phyloP scores from a whole-genome alignment of 2,113 vertebrate species.

The Aspidoscelis tigris region DNA sequence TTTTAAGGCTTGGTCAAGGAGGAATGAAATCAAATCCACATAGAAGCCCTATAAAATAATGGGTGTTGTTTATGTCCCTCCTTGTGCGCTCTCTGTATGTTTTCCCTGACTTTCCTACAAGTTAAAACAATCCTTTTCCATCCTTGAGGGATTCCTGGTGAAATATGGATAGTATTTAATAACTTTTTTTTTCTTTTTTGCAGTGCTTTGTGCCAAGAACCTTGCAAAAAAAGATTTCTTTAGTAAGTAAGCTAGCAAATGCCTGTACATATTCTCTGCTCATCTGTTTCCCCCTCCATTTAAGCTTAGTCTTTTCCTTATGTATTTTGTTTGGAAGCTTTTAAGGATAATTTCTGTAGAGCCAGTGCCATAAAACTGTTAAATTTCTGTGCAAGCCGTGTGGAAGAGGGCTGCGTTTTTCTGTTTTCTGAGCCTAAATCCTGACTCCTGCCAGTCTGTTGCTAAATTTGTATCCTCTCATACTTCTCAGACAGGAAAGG shows the following conservation, averaged over 20 bases:
- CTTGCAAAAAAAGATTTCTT: constrained; percentile 99
- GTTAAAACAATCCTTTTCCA: not conserved
- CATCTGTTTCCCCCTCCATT: constrained; percentile 30
- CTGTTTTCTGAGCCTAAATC: fast-evolving
- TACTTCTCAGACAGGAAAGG: not conserved
- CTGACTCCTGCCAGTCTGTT: not conserved
- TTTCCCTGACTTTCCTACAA: not conserved
- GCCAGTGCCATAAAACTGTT: not conserved
- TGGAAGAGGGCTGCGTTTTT: not conserved
- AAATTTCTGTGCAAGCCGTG: not conserved
- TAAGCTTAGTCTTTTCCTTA: not conserved
- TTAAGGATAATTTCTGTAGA: constrained; percentile 13
- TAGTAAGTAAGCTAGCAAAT: constrained; percentile 83
- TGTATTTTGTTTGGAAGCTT: not conserved
- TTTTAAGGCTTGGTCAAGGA: not conserved
- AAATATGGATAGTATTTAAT: constrained; percentile 25
- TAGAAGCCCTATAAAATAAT: not conserved
- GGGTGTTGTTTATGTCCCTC: not conserved
- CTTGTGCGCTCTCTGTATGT: not conserved
- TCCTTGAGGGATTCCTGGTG: not conserved
- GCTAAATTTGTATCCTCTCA: not conserved
- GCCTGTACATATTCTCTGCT: constrained; percentile 30
- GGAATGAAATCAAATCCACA: no score
- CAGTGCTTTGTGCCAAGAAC: constrained; percentile 99
- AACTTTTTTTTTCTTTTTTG: constrained; percentile 68